Evolutionary conservation across 2,888 invertebrate species (phyloP).

Genomic region (Torymus tubicola): DNA sequence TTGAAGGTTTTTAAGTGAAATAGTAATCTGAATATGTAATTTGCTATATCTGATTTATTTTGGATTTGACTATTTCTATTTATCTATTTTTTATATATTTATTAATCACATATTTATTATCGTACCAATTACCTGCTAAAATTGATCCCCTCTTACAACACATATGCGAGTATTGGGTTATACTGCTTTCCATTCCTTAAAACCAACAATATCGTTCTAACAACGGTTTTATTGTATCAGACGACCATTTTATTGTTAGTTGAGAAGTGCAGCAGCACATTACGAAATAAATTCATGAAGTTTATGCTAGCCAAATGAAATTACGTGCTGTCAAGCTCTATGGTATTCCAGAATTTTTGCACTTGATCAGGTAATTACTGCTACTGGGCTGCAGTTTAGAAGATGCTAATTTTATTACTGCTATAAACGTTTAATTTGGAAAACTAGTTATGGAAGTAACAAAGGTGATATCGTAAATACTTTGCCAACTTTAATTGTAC

Average conservation of each 20-base stretch:
- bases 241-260: slow-evolving; percentile 46
- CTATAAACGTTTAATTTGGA: slow-evolving; percentile 2
- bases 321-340: slow-evolving; percentile 15
- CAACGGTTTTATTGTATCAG: slow-evolving; percentile 43
- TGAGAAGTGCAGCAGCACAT: slow-evolving; percentile 4
- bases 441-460: neutral
- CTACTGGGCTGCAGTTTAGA: slow-evolving; percentile 11
- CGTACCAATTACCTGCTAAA: too few species aligned
- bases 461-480: too few species aligned
- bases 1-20: too few species aligned
- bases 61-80: too few species aligned
- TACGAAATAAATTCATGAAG: slow-evolving; percentile 40
- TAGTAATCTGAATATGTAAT: too few species aligned
- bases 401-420: slow-evolving; percentile 33
- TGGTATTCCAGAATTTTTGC: neutral
- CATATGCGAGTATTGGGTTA: too few species aligned
- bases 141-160: too few species aligned
- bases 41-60: too few species aligned
- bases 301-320: slow-evolving; percentile 42
- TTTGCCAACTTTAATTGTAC: too few species aligned
- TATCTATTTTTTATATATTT: too few species aligned
- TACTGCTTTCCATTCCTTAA: too few species aligned
- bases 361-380: neutral
- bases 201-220: slow-evolving; percentile 24
- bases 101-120: too few species aligned